A percentile compares a stretch with the other conserved stretches of the same genome.
Conservation (phyloP, 2,797 vertebrate genomes). For the Oreochromis mossambicus region DNA sequence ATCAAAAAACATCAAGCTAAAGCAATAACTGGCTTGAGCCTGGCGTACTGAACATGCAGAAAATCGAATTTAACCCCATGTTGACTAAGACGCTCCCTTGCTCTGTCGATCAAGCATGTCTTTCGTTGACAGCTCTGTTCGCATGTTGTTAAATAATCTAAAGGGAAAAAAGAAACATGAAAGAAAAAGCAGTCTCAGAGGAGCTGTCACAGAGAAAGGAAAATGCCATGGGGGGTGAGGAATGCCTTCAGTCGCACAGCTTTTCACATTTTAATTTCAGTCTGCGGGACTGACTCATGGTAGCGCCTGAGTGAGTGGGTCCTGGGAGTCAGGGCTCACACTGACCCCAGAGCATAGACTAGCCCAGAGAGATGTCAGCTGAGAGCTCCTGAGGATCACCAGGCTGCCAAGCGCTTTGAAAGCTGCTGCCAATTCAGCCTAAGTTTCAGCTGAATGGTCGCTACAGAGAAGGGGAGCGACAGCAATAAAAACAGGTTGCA, state of each 20-base stretch:
- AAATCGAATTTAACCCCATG: conserved; percentile 80
- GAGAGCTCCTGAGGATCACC: conserved; percentile 83
- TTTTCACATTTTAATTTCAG: conserved; percentile 91
- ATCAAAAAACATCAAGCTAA: conserved; percentile 80
- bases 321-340: conserved; percentile 80
- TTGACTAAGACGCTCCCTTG: conserved; percentile 70
- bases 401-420: conserved; percentile 87
- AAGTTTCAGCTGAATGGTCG: conserved; percentile 88
- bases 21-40: conserved; percentile 77
- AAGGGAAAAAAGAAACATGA: conserved; percentile 76
- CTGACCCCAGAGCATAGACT: conserved; percentile 84
- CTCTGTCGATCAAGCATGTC: conserved; percentile 78
- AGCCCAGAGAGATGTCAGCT: conserved; percentile 82
- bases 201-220: conserved; percentile 78
- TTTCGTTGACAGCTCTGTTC: conserved; percentile 75
- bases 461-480: conserved; percentile 82
- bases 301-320: conserved; percentile 79
- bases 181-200: conserved; percentile 79
- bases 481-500: conserved; percentile 90
- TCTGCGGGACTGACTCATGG: conserved; percentile 83
- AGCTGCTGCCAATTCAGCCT: conserved; percentile 94
- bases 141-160: conserved; percentile 81
- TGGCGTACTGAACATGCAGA: conserved; percentile 73
- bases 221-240: conserved; percentile 76
- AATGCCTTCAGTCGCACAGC: conserved; percentile 80